These are phyloP conservation scores for Globodera rostochiensis DNA, from an alignment of 1,140 invertebrate genomes.

Conservation along the genomic window DNA sequence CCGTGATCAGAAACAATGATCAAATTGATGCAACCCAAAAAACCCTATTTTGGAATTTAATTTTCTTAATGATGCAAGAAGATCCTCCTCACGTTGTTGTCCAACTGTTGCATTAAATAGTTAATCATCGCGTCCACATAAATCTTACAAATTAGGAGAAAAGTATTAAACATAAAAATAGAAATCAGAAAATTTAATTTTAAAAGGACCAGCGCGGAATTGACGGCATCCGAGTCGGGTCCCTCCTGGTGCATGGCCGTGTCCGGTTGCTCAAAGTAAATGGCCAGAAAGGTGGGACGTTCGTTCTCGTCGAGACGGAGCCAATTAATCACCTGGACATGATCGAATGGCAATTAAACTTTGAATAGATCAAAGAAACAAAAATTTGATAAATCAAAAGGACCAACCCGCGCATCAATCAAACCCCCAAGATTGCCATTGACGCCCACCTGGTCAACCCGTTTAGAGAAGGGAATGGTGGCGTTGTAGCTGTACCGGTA, in stretches of 20 bases:
- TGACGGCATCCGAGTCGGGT: conserved; percentile 53
- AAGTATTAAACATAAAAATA: neutral
- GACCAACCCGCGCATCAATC: too few relatives aligned
- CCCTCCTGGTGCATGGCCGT: conserved; percentile 65
- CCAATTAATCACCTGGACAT: conserved; percentile 69
- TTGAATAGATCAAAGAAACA: too few relatives aligned
- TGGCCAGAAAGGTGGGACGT: conserved; percentile 68
- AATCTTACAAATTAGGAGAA: neutral
- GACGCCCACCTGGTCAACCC: conserved; percentile 45
- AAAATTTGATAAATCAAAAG: too few relatives aligned
- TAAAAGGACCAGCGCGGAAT: conserved; percentile 28
- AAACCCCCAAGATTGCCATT: neutral
- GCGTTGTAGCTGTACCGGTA: conserved; percentile 43
- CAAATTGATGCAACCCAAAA: conserved; percentile 59
- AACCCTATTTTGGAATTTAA: conserved; percentile 12
- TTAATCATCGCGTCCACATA: conserved; percentile 59
- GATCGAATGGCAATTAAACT: conserved; percentile 44
- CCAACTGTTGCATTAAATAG: conserved; percentile 53
- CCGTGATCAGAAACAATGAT: conserved; percentile 63
- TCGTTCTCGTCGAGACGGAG: conserved; percentile 69
- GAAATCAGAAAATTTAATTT: neutral
- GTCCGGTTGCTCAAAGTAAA: conserved; percentile 79
- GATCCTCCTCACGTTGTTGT: conserved; percentile 34
- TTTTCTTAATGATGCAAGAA: neutral
- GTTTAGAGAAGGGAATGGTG: conserved; percentile 50